A percentile compares a stretch with the other conserved stretches of the same genome.
Evolutionary conservation across 2,797 vertebrate genomes (phyloP).

Genomic region (Anomalospiza imberbis): DNA sequence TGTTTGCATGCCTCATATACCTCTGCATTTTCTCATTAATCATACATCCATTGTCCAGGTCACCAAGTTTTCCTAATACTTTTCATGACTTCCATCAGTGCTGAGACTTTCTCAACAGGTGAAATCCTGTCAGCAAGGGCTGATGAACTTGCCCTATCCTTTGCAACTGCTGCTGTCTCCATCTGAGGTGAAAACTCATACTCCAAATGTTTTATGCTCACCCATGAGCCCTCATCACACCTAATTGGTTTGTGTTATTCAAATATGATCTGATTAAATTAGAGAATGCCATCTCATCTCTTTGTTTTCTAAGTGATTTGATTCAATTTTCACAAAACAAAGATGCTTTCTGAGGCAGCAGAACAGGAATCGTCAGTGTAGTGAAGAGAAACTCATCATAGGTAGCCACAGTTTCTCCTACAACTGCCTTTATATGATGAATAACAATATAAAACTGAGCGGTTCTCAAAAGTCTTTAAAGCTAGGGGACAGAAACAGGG

Average conservation of each 20-base stretch:
- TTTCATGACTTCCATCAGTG: not conserved
- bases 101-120: not conserved
- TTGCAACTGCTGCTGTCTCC: not conserved
- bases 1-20: not conserved
- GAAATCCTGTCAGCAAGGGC: not conserved
- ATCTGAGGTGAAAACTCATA: not conserved
- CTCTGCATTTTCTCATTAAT: not conserved
- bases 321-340: not conserved
- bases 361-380: not conserved
- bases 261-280: not conserved
- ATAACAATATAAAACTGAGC: not conserved
- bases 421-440: not conserved
- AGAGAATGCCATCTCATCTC: not conserved
- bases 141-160: not conserved
- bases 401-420: not conserved
- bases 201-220: not conserved
- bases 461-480: not conserved
- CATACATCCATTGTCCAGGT: not conserved
- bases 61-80: not conserved
- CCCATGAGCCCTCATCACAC: not conserved
- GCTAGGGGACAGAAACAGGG: not conserved
- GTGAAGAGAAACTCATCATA: not conserved
- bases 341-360: not conserved
- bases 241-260: conserved; percentile 12
- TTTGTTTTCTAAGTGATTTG: conserved; percentile 3